These are phyloP conservation scores for Orestias chungarensis DNA, from an alignment of 2,797 vertebrate genomes.

Conservation along the genomic window DNA sequence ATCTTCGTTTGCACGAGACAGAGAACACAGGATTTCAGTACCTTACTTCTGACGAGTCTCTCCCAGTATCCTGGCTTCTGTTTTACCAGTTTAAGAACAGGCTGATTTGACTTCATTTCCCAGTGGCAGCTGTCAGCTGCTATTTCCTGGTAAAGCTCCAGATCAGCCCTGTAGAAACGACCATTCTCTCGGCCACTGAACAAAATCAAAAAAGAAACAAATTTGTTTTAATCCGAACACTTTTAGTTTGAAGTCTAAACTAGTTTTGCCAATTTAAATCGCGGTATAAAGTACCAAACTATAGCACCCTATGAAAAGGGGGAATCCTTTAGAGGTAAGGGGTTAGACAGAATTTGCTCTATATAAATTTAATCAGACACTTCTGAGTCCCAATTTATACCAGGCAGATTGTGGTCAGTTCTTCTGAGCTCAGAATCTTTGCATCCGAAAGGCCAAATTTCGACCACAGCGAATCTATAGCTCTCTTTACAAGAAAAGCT, in stretches of 20 bases:
- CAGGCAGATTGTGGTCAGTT: too few relatives aligned
- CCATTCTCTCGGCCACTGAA: conserved; percentile 63
- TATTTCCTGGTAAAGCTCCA: conserved; percentile 64
- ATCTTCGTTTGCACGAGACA: background rate
- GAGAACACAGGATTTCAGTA: conserved; percentile 1
- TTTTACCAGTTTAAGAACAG: conserved; percentile 75
- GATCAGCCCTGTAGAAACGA: conserved; percentile 58
- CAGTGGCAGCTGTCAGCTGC: conserved; percentile 60
- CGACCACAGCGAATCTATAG: too few relatives aligned
- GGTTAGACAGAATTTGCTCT: background rate
- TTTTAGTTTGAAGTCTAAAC: background rate
- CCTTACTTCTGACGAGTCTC: conserved; percentile 72
- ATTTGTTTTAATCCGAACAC: background rate
- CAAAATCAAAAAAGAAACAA: background rate
- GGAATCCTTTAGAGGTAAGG: background rate
- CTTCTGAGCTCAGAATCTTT: too few relatives aligned
- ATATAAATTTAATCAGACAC: too few relatives aligned
- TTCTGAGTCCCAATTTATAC: too few relatives aligned
- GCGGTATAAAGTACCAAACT: background rate
- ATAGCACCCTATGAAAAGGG: background rate
- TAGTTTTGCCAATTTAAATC: too few relatives aligned
- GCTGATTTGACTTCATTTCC: conserved; percentile 74
- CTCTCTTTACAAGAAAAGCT: too few relatives aligned
- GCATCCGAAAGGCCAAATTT: too few relatives aligned
- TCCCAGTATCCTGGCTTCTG: conserved; percentile 66